phyloP scores from a whole-genome alignment of 2,797 vertebrate species.

The Galaxias olidus region DNA sequence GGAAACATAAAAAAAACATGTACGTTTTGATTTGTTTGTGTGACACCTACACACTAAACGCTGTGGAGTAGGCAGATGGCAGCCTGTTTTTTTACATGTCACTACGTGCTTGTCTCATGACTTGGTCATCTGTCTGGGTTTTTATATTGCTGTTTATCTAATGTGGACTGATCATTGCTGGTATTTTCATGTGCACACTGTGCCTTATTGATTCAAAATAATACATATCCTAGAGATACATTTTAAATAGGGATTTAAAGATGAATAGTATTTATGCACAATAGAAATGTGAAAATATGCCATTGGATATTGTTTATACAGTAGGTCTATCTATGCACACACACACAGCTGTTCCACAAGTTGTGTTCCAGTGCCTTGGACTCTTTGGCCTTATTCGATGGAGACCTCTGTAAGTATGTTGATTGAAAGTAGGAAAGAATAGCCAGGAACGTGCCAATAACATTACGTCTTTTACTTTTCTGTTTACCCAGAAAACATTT shows the following conservation, averaged over 20 bases:
- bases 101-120: too few species aligned
- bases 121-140: background rate
- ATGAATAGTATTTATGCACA: slow-evolving; percentile 72
- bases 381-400: slow-evolving; percentile 71
- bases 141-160: slow-evolving; percentile 14
- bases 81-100: too few species aligned
- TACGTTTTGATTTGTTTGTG: too few species aligned
- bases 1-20: too few species aligned
- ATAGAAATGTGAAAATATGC: slow-evolving; percentile 63
- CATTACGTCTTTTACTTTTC: slow-evolving; percentile 17
- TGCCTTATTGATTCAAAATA: slow-evolving; percentile 48
- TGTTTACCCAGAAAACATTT: too few species aligned
- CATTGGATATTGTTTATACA: slow-evolving; percentile 18
- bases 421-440: slow-evolving; percentile 62
- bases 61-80: too few species aligned
- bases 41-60: too few species aligned
- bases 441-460: slow-evolving; percentile 38
- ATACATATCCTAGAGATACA: slow-evolving; percentile 57
- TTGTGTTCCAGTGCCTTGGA: slow-evolving; percentile 33
- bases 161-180: slow-evolving; percentile 20
- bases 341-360: slow-evolving; percentile 11
- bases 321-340: slow-evolving; percentile 11
- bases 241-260: slow-evolving; percentile 63
- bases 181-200: slow-evolving; percentile 19
- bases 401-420: slow-evolving; percentile 45